Evolutionary conservation across 2,888 invertebrate species (phyloP), one percentile per base, ranked within the genome.

Genomic region (Nomada hirtipes): DNA sequence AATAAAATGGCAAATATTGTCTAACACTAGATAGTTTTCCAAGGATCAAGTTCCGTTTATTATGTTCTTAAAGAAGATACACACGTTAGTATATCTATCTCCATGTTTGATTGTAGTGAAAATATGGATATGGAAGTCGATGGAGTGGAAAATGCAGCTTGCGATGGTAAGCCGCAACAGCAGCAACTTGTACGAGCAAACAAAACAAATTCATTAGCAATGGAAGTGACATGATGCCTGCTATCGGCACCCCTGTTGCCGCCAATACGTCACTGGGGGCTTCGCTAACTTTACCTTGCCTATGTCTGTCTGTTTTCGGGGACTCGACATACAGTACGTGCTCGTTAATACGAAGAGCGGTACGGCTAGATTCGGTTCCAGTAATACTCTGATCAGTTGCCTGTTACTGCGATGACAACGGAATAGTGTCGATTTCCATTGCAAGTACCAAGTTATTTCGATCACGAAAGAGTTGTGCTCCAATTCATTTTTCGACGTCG

Each of bases 191-290:
- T 95, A 87, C 94, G 94, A 89, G 94, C 95, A 91, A 95, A 95
- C 89, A 94, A 94, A 93, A 94, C 95, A 83, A 93, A 93, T 90
- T 93, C 93, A 90, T 93, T 95, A 85, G 95, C 95, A 88, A 95
- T 95, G 95, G 95, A 95, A 94, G 95, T 95, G 94, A 95, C 95
- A 94, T 95, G 95, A 95, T 95, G 95, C 93, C 92, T 93, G 91
- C 92, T 93, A 84, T 92, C 85, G 88, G 92, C 91, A 92, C 92
- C 93, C 93, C 92, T 91, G 90, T 91, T 91, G 89, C 90, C 90
- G 89, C 91, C 89, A 89, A 90, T 91, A 88, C 92, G 92, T 91
- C 91, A 92, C 89, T 92, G 93, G 93, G 93, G 93, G 92, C 91
- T 93, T 92, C 90, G 91, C 91, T 93, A 91, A 87, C 77, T 85